Conservation (phyloP, 2,888 invertebrate genomes). For the Megalurothrips usitatus region DNA sequence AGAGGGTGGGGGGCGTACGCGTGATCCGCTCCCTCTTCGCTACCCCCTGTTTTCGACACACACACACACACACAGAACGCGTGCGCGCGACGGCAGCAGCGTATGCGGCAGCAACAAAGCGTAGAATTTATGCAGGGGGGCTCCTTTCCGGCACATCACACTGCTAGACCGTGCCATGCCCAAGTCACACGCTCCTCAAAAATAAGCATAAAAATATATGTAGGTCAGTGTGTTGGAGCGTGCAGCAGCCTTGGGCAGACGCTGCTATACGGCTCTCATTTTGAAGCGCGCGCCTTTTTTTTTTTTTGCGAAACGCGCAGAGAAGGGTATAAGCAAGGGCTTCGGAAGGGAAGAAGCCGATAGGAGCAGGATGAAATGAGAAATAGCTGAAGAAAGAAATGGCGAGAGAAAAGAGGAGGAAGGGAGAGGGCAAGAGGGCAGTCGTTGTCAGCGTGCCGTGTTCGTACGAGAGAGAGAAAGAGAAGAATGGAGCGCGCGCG, state of each 20-base stretch:
- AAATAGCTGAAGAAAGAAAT: too few species aligned
- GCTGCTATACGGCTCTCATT: not conserved
- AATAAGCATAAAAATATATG: conserved; percentile 15
- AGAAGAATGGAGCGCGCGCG: too few species aligned
- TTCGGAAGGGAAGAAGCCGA: too few species aligned
- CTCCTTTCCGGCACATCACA: not conserved
- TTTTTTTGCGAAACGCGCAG: not conserved
- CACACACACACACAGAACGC: not conserved
- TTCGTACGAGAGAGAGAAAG: too few species aligned
- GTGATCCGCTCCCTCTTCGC: too few species aligned
- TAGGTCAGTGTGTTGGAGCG: conserved; percentile 5
- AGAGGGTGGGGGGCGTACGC: too few species aligned
- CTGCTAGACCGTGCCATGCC: not conserved
- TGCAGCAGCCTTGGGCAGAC: not conserved
- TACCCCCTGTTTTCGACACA: not conserved
- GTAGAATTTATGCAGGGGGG: too few species aligned
- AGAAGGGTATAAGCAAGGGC: not conserved
- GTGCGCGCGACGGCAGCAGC: not conserved
- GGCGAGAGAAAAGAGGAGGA: too few species aligned
- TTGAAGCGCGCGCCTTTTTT: not conserved
- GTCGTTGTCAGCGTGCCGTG: too few species aligned
- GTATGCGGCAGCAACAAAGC: not conserved
- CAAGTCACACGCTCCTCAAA: not conserved
- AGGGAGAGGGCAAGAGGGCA: too few species aligned
- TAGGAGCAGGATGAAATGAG: too few species aligned